These are phyloP conservation scores for Ptychochromis oligacanthus DNA, from an alignment of 2,113 vertebrate genomes.

Conservation along the genomic window DNA sequence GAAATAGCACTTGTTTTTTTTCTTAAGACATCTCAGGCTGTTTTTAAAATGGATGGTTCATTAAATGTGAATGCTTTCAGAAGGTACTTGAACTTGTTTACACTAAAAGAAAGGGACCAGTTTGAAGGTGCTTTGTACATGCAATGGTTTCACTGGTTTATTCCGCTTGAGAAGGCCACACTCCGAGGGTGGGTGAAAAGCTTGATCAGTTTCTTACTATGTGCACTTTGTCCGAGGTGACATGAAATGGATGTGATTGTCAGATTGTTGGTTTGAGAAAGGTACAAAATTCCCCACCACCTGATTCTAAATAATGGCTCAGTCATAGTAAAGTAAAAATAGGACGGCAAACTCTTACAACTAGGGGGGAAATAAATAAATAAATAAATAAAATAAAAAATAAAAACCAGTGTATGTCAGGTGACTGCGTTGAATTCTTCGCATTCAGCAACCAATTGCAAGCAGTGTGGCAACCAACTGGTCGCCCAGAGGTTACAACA, in stretches of 20 bases:
- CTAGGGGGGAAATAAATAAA: too few relatives aligned
- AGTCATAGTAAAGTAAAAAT: too few relatives aligned
- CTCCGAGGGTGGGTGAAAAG: not conserved
- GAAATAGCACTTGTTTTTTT: not conserved
- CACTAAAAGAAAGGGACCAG: not conserved
- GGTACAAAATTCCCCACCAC: too few relatives aligned
- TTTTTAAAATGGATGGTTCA: not conserved
- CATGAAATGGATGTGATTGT: too few relatives aligned
- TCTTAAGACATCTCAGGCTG: not conserved
- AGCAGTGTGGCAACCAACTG: not conserved
- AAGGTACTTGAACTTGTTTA: not conserved
- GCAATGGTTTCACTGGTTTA: too few relatives aligned
- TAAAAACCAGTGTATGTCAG: not conserved
- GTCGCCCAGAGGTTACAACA: not conserved
- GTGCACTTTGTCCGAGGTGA: too few relatives aligned
- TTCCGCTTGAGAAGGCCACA: not conserved
- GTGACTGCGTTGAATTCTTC: not conserved
- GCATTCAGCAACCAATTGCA: not conserved
- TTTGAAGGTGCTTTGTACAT: too few relatives aligned
- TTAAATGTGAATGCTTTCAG: slow-evolving; percentile 3
- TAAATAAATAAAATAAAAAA: too few relatives aligned
- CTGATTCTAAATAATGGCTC: not conserved
- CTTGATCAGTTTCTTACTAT: not conserved
- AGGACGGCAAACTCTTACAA: too few relatives aligned
- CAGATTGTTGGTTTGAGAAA: too few relatives aligned